Base-by-base conservation (phyloP, 2,113 vertebrate species). In the Tor tambroides region DNA sequence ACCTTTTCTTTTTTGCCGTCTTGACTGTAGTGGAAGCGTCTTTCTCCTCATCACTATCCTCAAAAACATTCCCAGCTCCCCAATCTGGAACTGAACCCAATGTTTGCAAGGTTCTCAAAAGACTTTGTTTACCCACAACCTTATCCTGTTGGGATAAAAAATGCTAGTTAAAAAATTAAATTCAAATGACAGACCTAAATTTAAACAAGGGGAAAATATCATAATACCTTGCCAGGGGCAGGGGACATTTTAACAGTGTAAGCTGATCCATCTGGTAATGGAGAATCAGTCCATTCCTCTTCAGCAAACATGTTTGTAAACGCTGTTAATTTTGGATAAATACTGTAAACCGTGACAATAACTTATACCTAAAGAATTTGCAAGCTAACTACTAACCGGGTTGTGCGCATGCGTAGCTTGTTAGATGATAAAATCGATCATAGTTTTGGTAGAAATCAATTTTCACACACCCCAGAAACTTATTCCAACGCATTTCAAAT, bases 221-320 rank as follows among this genome's bases (percentile, higher is more conserved):
- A 51, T 17, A 41, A 32, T 79, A 86, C 89, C 86, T 89, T 89
- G 21, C 8, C 2, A 12, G 43, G 2, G 15, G 12, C 15, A n/a
- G 21, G 21, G n/a, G 51, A 23, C 4, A 46, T 10, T 56, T 54
- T 74, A 5, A 87, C 81, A 26, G 67, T 23, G 23, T 86, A 32
- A 35, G 51, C 85, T 78, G 87, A 56, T 6, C 83, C 17, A 23
- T 89, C 41, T 75, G 76, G 81, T 5, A 91, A 91, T 17, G 85
- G 10, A 21, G 89, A 91, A 83, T 95, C 95, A 11, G 89, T 92
- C 95, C 95, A 96, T 71, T 94, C 93, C 12, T 94, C 94, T 51
- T 95, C 94, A 17, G 90, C 90, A 84, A 96, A 96, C 95, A 96
- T 96, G 51, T 87, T 93, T 28, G 63, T 17, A 21, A 79, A 6